These are phyloP conservation scores for Synergus japonicus DNA, from an alignment of 2,888 invertebrate genomes.

Conservation along the genomic window DNA sequence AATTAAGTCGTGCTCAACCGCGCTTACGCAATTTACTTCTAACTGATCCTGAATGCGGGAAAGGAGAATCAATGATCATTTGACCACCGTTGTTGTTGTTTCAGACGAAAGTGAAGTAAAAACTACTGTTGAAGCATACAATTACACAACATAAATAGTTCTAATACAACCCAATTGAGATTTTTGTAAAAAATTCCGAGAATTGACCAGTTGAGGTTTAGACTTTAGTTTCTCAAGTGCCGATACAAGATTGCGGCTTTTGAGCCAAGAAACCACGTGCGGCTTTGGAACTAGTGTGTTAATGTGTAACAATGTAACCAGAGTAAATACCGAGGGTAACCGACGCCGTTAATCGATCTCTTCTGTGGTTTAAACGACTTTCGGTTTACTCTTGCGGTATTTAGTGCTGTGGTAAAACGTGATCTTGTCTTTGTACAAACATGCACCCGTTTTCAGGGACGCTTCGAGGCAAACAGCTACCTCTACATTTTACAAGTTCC, in stretches of 20 bases:
- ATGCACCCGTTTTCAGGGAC: constrained; percentile 40
- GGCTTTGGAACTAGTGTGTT: constrained; percentile 30
- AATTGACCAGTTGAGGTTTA: neutral
- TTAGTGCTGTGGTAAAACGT: constrained; percentile 34
- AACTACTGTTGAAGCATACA: too few species aligned
- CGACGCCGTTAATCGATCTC: constrained; percentile 39
- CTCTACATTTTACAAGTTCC: constrained; percentile 12
- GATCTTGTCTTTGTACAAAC: constrained; percentile 41
- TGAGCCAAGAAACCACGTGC: constrained; percentile 17
- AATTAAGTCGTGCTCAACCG: constrained; percentile 60
- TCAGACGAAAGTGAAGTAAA: constrained; percentile 1
- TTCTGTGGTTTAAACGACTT: constrained; percentile 38
- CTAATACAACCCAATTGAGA: neutral
- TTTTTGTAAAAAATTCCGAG: neutral
- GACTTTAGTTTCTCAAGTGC: neutral
- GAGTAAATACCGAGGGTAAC: constrained; percentile 35
- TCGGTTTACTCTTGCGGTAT: constrained; percentile 36
- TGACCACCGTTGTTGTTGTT: constrained; percentile 25
- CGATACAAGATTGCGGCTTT: constrained; percentile 38
- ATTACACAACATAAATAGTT: too few species aligned
- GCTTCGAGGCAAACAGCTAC: constrained; percentile 18
- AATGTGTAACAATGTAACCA: constrained; percentile 41
- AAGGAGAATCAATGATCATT: constrained; percentile 44
- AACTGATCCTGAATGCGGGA: constrained; percentile 57
- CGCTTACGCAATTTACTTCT: constrained; percentile 59